These are phyloP conservation scores for Nothobranchius furzeri DNA, from an alignment of 2,113 vertebrate species.

Conservation along the genomic window DNA sequence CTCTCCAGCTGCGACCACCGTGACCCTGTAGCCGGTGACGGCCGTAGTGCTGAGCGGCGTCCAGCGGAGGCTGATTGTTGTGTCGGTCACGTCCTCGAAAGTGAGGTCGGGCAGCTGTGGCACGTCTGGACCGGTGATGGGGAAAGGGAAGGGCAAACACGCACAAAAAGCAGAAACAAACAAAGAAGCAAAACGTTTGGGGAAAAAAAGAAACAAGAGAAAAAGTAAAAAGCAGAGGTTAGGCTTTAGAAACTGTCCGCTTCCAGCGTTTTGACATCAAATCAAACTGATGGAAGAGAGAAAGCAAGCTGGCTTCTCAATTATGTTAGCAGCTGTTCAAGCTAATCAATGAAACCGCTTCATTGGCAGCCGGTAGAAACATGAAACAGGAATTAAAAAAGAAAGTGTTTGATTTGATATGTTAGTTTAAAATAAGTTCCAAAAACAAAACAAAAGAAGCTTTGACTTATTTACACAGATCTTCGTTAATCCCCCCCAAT, in stretches of 20 bases:
- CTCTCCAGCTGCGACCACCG: constrained; percentile 92
- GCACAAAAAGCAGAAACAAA: constrained; percentile 11
- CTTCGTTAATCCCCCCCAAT: fast-evolving
- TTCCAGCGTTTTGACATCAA: constrained; percentile 42
- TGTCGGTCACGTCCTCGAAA: constrained; percentile 94
- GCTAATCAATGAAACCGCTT: constrained; percentile 32
- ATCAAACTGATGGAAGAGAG: constrained; percentile 53
- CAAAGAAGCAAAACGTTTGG: constrained; percentile 7
- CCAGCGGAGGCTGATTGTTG: constrained; percentile 94
- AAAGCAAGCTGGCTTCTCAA: constrained; percentile 7
- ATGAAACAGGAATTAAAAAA: constrained; percentile 6
- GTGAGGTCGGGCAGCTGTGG: constrained; percentile 93
- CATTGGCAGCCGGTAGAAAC: constrained; percentile 13
- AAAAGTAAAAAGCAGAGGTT: constrained; percentile 25
- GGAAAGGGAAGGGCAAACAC: not conserved
- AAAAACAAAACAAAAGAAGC: not conserved
- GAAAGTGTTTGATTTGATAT: constrained; percentile 23
- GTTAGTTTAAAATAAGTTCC: not conserved
- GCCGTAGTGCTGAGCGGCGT: constrained; percentile 90
- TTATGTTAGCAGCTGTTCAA: constrained; percentile 8
- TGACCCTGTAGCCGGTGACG: constrained; percentile 95
- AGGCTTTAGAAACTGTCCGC: not conserved
- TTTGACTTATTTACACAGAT: not conserved
- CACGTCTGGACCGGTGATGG: constrained; percentile 81
- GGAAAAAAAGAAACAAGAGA: constrained; percentile 31